Base-by-base conservation (phyloP, 2,888 invertebrate genomes). In the Chironomus tentans region DNA sequence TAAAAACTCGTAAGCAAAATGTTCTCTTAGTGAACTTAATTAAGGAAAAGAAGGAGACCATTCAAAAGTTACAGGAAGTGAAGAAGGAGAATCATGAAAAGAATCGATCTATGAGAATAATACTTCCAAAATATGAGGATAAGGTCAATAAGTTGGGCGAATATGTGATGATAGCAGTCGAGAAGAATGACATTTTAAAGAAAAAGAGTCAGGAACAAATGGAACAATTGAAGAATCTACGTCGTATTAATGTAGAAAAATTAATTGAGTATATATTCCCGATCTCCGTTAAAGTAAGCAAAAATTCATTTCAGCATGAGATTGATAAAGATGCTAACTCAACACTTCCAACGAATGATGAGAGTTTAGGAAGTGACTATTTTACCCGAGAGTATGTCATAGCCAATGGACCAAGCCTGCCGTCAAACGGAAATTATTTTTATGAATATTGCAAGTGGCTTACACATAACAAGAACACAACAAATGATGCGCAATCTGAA, bases 371-470 rank as follows among this genome's bases (percentile, higher is more conserved):
- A 13, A 6, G 18, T 70, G 47, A 50, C 4, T 48, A 56, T 56
- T 18, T 56, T 15, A 18, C 18, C 5, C 62, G 46, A 78, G 90
- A 91, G 79, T 91, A 91, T 83, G 86, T 88, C 68, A 92, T 97
- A 78, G 92, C 65, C 1, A 24, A 93, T 50, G 91, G 92, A n/a
- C 93, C 96, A 0, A 91, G 91, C 79, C 83, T 94, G 78, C 93
- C 93, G 77, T 90, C 91, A 3, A 92, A 92, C 78, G 94, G 94
- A 0, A 94, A 95, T 83, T 94, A 93, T 81, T 21, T 22, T 24
- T 88, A 91, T 7, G 90, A 88, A 78, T 95, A 89, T 84, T 89
- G 86, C 82, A 85, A 90, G 78, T 94, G 92, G 91, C 88, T 95
- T 90, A 85, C 87, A 18, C 82, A 82, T 73, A 83, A 82, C 78